Conservation (phyloP, 1,140 invertebrate species). For the Rhagoletis zephyria region DNA sequence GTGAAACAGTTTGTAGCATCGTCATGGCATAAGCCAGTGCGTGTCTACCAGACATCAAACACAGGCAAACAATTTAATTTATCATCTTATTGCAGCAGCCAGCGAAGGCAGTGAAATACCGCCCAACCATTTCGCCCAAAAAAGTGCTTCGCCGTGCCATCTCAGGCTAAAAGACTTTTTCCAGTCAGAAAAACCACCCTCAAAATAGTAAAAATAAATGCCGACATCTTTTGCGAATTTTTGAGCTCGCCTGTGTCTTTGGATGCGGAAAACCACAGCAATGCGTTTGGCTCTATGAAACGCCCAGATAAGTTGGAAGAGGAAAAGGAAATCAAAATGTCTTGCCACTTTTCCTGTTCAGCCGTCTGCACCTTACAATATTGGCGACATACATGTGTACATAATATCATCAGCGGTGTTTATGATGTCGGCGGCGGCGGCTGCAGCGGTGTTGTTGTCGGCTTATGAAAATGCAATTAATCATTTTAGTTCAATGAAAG, state of each 20-base stretch:
- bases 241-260: neutral
- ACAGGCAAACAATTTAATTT: slow-evolving; percentile 51
- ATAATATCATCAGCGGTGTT: too few relatives aligned
- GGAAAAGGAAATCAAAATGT: slow-evolving; percentile 5
- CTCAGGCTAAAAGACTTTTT: neutral
- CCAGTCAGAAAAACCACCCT: neutral
- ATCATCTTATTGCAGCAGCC: slow-evolving; percentile 27
- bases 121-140: neutral
- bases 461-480: slow-evolving; percentile 44
- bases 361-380: neutral
- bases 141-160: neutral
- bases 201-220: neutral
- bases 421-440: neutral
- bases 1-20: neutral
- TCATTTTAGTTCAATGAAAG: slow-evolving; percentile 40
- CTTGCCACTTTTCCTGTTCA: neutral
- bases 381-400: too few relatives aligned
- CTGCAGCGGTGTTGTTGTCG: neutral
- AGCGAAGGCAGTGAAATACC: neutral
- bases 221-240: slow-evolving; percentile 4
- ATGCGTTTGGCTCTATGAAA: neutral
- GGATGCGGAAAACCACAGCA: neutral
- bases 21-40: neutral
- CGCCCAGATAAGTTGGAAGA: neutral
- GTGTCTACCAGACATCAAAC: slow-evolving; percentile 22